Percentiles rank a stretch among this genome's conserved stretches.
phyloP scores from a whole-genome alignment of 2,888 invertebrate genomes.

The Meghimatium bilineatum region DNA sequence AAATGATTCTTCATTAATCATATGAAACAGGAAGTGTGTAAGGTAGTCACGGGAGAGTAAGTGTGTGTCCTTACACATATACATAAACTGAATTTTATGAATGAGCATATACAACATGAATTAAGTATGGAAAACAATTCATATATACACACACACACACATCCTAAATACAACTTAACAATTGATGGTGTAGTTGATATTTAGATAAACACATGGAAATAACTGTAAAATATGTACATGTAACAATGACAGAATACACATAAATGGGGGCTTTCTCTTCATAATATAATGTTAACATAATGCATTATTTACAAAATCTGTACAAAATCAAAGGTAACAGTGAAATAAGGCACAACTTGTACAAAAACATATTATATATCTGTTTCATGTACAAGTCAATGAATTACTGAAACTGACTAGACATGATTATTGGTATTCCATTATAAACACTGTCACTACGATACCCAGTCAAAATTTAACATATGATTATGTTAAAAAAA shows the following conservation, averaged over 20 bases:
- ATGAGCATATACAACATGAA: background rate
- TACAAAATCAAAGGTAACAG: constrained; percentile 1
- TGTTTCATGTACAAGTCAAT: background rate
- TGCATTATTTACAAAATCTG: background rate
- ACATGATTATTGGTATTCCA: background rate
- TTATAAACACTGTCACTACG: background rate
- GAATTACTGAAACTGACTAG: constrained; percentile 12
- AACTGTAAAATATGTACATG: background rate
- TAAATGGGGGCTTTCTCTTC: too few species aligned
- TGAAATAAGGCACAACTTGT: constrained; percentile 16
- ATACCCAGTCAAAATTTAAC: background rate
- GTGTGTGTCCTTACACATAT: background rate
- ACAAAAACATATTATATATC: background rate
- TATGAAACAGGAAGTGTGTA: background rate
- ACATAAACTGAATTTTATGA: background rate
- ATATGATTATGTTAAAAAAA: background rate
- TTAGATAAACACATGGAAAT: background rate
- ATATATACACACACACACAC: background rate
- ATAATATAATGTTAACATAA: background rate
- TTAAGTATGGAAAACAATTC: background rate
- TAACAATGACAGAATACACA: background rate
- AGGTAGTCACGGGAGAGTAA: background rate
- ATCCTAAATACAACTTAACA: background rate
- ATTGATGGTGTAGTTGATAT: background rate
- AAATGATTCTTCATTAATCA: background rate